phyloP scores from a whole-genome alignment of 2,797 vertebrate genomes.

The Parotocinclus haroldoi region DNA sequence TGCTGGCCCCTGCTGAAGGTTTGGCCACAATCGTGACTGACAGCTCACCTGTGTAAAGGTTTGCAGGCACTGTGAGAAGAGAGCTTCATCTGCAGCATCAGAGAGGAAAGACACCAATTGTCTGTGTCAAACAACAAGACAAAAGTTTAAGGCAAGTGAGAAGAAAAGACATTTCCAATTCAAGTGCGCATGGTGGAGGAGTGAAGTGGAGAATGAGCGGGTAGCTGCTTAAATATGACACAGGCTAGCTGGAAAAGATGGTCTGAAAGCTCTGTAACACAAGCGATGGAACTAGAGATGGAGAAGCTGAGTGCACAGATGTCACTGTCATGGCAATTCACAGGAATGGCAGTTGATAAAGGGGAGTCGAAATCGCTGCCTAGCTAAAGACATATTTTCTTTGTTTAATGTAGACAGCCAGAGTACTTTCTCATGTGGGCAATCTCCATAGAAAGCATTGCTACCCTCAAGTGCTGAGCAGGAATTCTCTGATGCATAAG shows the following conservation, averaged over 20 bases:
- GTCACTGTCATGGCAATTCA: constrained; percentile 38
- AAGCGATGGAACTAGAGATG: constrained; percentile 26
- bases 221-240: constrained; percentile 22
- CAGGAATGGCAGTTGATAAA: constrained; percentile 42
- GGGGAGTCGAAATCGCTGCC: constrained; percentile 36
- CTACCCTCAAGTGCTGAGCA: constrained; percentile 34
- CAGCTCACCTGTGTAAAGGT: constrained; percentile 45
- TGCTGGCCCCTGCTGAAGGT: constrained; percentile 21
- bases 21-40: constrained; percentile 37
- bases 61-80: constrained; percentile 11
- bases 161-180: constrained; percentile 37
- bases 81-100: constrained; percentile 36
- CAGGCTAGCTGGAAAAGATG: constrained; percentile 32
- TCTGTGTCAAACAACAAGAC: constrained; percentile 30
- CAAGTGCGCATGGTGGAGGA: constrained; percentile 29
- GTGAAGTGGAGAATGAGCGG: constrained; percentile 31
- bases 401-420: constrained; percentile 41
- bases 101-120: constrained; percentile 35
- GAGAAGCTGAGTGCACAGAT: constrained; percentile 37
- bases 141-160: constrained; percentile 18
- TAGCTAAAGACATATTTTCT: constrained; percentile 40
- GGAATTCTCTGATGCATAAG: constrained; percentile 43
- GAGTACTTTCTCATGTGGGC: constrained; percentile 32
- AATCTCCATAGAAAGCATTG: constrained; percentile 18
- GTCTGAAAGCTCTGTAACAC: constrained; percentile 37